These are phyloP conservation scores for Rissa tridactyla DNA, from an alignment of 2,113 vertebrate genomes.

Conservation along the genomic window DNA sequence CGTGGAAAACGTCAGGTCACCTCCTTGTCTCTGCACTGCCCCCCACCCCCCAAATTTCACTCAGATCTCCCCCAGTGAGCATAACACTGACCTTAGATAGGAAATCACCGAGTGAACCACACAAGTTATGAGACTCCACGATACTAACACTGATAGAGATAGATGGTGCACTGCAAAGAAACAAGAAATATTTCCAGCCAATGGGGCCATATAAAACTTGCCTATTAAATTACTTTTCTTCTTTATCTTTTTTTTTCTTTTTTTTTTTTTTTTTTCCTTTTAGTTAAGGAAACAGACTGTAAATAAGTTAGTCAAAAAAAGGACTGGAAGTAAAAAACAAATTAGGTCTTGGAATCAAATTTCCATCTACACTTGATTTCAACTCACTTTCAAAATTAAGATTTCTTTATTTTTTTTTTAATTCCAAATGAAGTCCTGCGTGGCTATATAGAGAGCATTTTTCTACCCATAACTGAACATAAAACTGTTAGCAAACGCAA, in stretches of 20 bases:
- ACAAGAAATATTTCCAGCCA: not conserved
- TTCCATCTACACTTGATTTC: not conserved
- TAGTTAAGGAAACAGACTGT: not conserved
- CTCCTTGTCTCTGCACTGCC: not conserved
- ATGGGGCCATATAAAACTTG: not conserved
- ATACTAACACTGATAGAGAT: not conserved
- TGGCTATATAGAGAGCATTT: not conserved
- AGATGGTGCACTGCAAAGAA: not conserved
- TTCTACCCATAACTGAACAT: not conserved
- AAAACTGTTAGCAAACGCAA: not conserved
- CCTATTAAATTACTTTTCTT: not conserved
- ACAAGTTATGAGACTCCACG: not conserved
- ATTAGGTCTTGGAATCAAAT: not conserved
- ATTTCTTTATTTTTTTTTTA: not conserved
- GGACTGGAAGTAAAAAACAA: not conserved
- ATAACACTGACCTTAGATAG: not conserved
- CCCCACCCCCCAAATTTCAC: fast-evolving
- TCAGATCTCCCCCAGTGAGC: not conserved
- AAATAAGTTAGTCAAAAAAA: not conserved
- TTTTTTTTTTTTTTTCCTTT: not conserved
- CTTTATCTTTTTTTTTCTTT: not conserved
- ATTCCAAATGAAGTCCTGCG: not conserved
- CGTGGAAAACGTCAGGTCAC: not conserved
- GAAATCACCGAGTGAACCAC: not conserved
- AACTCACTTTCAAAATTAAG: not conserved